These are phyloP conservation scores for Orchestia grillus DNA, from an alignment of 1,140 invertebrate species.

Conservation along the genomic window DNA sequence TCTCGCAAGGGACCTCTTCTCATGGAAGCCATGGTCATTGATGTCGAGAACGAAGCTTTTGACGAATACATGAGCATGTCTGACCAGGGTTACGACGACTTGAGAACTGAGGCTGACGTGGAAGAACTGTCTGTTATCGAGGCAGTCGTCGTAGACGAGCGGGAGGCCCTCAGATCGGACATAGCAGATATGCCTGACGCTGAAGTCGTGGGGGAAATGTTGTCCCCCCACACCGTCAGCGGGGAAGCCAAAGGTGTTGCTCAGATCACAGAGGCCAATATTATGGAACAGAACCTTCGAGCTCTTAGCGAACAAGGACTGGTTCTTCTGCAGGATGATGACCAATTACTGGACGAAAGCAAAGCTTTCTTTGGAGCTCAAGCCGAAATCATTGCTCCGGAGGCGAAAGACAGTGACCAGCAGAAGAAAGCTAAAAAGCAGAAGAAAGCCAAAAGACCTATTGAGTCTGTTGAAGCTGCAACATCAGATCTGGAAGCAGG, in stretches of 20 bases:
- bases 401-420: constrained; percentile 40
- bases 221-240: constrained; percentile 59
- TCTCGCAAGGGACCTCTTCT: constrained; percentile 86
- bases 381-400: neutral
- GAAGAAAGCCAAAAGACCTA: constrained; percentile 61
- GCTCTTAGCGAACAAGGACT: constrained; percentile 65
- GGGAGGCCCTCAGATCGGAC: constrained; percentile 64
- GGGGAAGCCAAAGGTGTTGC: constrained; percentile 61
- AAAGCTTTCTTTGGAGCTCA: constrained; percentile 57
- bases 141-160: constrained; percentile 63
- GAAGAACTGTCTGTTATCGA: constrained; percentile 80
- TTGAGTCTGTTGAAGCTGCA: constrained; percentile 60
- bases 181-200: constrained; percentile 66
- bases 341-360: constrained; percentile 48
- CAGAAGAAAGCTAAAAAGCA: constrained; percentile 50
- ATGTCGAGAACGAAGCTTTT: constrained; percentile 79
- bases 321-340: constrained; percentile 59
- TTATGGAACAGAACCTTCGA: constrained; percentile 62
- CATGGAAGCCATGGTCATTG: constrained; percentile 92
- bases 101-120: constrained; percentile 83
- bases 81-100: constrained; percentile 72
- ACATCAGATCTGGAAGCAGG: constrained; percentile 49
- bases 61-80: constrained; percentile 84
- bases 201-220: constrained; percentile 62
- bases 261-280: constrained; percentile 61